Evolutionary conservation across 2,797 vertebrate species (phyloP).

Genomic region (Borostomias antarcticus): DNA sequence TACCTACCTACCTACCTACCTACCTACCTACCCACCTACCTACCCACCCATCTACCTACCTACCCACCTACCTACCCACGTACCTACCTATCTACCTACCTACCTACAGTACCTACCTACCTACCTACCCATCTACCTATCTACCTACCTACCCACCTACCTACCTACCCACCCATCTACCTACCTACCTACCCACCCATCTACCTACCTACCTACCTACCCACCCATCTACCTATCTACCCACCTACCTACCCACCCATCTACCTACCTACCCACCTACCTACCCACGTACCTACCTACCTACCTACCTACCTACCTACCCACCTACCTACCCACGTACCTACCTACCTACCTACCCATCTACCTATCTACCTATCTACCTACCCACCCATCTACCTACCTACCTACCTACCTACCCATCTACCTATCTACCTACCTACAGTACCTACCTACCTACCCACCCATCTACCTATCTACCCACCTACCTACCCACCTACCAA

Average conservation of each 20-base stretch:
- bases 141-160: neutral
- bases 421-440: neutral
- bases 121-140: neutral
- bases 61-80: neutral
- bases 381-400: neutral
- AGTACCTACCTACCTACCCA: neutral
- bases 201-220: neutral
- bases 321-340: neutral
- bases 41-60: neutral
- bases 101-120: too few relatives aligned
- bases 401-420: too few relatives aligned
- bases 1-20: neutral
- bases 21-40: neutral
- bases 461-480: neutral
- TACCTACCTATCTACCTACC: neutral
- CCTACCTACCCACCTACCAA: neutral
- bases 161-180: neutral
- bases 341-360: neutral
- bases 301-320: neutral
- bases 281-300: neutral
- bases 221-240: too few relatives aligned
- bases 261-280: neutral
- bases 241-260: neutral
- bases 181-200: neutral
- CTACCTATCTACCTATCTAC: neutral